A percentile compares a stretch with the other conserved stretches of the same genome.
phyloP scores from a whole-genome alignment of 1,140 invertebrate genomes.

The Chionoecetes opilio region DNA sequence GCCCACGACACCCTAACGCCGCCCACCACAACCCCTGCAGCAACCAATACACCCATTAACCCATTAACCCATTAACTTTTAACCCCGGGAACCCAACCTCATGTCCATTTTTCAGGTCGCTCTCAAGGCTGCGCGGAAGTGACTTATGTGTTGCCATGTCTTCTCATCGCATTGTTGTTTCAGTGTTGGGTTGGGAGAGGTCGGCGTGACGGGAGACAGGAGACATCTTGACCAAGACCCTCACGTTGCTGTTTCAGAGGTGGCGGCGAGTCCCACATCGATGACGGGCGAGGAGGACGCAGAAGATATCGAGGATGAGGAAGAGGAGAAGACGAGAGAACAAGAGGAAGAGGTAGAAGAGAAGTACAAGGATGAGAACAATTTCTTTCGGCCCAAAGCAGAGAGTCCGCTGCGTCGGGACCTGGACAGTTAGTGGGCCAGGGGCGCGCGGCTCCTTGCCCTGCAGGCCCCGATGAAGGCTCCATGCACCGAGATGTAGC shows the following conservation, averaged over 20 bases:
- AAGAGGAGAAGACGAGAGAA: slow-evolving; percentile 71
- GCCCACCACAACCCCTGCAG: too few species aligned
- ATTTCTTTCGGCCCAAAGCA: slow-evolving; percentile 42
- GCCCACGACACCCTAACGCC: too few species aligned
- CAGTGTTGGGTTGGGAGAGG: not conserved
- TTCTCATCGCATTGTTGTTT: not conserved
- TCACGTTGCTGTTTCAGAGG: slow-evolving; percentile 58
- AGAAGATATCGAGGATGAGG: slow-evolving; percentile 75
- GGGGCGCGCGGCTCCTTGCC: not conserved
- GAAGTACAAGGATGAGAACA: slow-evolving; percentile 66
- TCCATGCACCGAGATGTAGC: not conserved
- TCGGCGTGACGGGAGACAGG: not conserved
- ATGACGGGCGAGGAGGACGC: slow-evolving; percentile 66
- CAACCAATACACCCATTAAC: too few species aligned
- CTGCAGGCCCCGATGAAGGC: not conserved
- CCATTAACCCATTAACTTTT: not conserved
- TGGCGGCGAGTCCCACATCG: slow-evolving; percentile 71
- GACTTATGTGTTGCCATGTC: not conserved
- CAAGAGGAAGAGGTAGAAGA: slow-evolving; percentile 67
- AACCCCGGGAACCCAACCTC: not conserved
- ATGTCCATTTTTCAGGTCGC: not conserved
- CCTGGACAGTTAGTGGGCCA: slow-evolving; percentile 45
- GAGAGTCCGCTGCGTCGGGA: slow-evolving; percentile 58
- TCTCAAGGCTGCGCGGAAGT: not conserved
- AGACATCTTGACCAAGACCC: not conserved